Percentiles rank a stretch among this genome's conserved stretches.
Evolutionary conservation across 1,140 invertebrate genomes (phyloP).

Genomic region (Episyrphus balteatus): DNA sequence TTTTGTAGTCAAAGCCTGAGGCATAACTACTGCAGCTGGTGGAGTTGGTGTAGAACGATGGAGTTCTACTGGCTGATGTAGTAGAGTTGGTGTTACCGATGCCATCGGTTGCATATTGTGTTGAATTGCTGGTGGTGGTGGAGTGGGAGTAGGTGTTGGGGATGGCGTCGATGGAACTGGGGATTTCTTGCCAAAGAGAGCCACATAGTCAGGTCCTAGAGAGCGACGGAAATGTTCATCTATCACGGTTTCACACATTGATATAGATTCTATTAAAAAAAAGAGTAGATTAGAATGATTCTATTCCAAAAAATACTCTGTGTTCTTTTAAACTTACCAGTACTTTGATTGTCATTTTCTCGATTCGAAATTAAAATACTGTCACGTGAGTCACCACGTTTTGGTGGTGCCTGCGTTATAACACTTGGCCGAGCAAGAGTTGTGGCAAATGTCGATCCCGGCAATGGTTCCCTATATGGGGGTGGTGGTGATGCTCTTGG

Average conservation of each 20-base stretch:
- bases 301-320: not conserved
- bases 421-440: conserved; percentile 31
- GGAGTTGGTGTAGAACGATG: conserved; percentile 8
- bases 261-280: conserved; percentile 44
- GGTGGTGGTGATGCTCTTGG: conserved; percentile 32
- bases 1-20: not conserved
- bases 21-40: not conserved
- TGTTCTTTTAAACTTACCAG: conserved; percentile 13
- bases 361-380: conserved; percentile 15
- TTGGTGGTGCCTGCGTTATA: conserved; percentile 37
- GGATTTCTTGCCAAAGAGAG: conserved; percentile 56
- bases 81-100: conserved; percentile 20
- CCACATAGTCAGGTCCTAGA: conserved; percentile 77
- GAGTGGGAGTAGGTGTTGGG: conserved; percentile 34
- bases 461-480: conserved; percentile 32
- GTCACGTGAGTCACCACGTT: conserved; percentile 16
- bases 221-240: conserved; percentile 93
- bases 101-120: conserved; percentile 9
- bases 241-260: conserved; percentile 77
- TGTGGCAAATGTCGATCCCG: conserved; percentile 20
- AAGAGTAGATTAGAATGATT: not conserved
- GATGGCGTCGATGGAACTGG: conserved; percentile 25
- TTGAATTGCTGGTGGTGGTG: conserved; percentile 27
- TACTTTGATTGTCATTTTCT: conserved; percentile 22
- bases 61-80: conserved; percentile 25